A percentile compares a stretch with the other conserved stretches of the same genome.
Conservation (phyloP, 1,140 invertebrate genomes). For the Acyrthosiphon pisum region DNA sequence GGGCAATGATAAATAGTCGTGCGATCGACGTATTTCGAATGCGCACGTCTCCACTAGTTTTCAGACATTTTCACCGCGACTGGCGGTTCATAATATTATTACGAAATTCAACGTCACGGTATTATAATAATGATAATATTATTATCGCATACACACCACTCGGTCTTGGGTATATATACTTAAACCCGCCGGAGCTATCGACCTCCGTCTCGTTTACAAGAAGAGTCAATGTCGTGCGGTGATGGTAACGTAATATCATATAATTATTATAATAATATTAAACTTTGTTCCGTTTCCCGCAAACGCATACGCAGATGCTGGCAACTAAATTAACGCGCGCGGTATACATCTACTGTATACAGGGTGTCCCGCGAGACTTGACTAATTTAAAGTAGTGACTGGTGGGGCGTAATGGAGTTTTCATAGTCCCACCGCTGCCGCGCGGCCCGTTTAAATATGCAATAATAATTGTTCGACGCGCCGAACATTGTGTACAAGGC, state of each 20-base stretch:
- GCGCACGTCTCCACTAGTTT: neutral
- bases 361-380: constrained; percentile 1
- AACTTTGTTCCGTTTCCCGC: neutral
- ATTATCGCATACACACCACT: neutral
- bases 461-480: constrained; percentile 11
- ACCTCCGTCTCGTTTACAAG: neutral
- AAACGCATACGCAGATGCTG: neutral
- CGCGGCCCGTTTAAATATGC: neutral
- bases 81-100: neutral
- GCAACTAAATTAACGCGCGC: neutral
- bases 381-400: constrained; percentile 7
- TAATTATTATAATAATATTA: neutral
- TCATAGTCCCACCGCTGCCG: neutral
- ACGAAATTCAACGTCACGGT: neutral
- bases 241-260: neutral
- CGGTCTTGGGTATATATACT: too few relatives aligned
- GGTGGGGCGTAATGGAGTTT: constrained; percentile 5
- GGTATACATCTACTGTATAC: neutral
- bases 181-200: neutral
- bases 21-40: too few relatives aligned
- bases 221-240: neutral
- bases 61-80: neutral
- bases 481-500: neutral
- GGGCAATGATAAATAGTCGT: too few relatives aligned
- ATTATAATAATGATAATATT: too few relatives aligned